Evolutionary conservation across 2,113 vertebrate species (phyloP).

Genomic region (Calyptommatus sinebrachiatus): DNA sequence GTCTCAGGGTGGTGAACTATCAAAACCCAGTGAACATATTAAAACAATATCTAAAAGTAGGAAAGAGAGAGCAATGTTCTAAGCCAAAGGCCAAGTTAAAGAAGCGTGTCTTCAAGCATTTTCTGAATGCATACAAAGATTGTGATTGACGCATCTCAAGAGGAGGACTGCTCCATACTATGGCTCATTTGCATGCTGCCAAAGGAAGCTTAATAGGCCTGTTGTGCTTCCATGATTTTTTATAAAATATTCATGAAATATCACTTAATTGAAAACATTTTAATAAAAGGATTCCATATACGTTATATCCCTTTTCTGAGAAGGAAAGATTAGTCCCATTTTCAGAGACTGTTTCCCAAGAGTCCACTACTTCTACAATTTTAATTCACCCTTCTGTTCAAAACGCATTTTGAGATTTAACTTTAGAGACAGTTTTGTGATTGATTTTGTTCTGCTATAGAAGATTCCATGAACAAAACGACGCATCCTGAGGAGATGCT

Average conservation of each 20-base stretch:
- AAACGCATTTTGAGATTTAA: not conserved
- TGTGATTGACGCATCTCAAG: too few relatives aligned
- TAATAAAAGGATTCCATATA: not conserved
- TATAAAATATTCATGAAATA: slow-evolving; percentile 36
- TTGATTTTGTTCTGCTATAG: not conserved
- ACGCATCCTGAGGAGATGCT: not conserved
- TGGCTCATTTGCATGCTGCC: not conserved
- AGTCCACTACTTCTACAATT: not conserved
- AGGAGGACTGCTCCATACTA: too few relatives aligned
- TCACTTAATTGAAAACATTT: not conserved
- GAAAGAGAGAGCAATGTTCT: too few relatives aligned
- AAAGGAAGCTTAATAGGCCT: not conserved
- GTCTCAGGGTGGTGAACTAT: too few relatives aligned
- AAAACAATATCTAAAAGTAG: too few relatives aligned
- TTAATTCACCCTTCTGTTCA: not conserved
- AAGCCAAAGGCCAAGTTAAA: too few relatives aligned
- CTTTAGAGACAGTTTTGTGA: not conserved
- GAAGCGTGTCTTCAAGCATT: too few relatives aligned
- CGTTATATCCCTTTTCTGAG: too few relatives aligned
- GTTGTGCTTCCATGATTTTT: slow-evolving; percentile 39
- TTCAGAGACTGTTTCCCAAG: not conserved
- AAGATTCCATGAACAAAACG: not conserved
- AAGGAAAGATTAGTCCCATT: not conserved
- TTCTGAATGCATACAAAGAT: too few relatives aligned
- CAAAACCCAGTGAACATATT: too few relatives aligned